phyloP scores from a whole-genome alignment of 1,140 invertebrate genomes.

The Mamestra configurata region DNA sequence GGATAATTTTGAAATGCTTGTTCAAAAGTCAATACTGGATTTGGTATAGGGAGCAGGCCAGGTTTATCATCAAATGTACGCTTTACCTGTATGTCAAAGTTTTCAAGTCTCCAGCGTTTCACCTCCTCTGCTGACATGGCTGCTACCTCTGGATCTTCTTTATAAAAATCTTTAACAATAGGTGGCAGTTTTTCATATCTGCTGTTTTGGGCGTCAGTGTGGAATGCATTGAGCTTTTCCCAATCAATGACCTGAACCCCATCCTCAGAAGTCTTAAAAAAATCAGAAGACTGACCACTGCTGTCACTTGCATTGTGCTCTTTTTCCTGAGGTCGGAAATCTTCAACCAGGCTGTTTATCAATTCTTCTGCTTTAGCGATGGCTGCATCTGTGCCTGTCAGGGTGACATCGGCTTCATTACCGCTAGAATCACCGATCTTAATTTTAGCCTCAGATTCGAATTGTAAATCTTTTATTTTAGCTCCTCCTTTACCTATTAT shows the following conservation, averaged over 20 bases:
- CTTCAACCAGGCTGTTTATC: slow-evolving; percentile 87
- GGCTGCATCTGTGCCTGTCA: slow-evolving; percentile 88
- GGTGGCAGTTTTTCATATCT: slow-evolving; percentile 90
- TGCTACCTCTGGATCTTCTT: slow-evolving; percentile 92
- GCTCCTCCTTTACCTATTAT: slow-evolving; percentile 91
- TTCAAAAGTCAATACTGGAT: slow-evolving; percentile 94
- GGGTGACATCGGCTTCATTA: slow-evolving; percentile 82
- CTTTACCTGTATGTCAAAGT: slow-evolving; percentile 93
- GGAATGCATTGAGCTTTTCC: slow-evolving; percentile 75
- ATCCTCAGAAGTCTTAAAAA: slow-evolving; percentile 69
- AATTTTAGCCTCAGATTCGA: slow-evolving; percentile 77
- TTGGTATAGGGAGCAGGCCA: slow-evolving; percentile 90
- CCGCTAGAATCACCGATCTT: slow-evolving; percentile 78
- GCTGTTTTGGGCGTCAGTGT: slow-evolving; percentile 88
- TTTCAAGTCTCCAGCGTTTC: slow-evolving; percentile 88
- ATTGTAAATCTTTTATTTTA: slow-evolving; percentile 92
- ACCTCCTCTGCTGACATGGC: slow-evolving; percentile 90
- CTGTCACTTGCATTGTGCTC: slow-evolving; percentile 48
- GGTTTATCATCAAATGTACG: slow-evolving; percentile 86
- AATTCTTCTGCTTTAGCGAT: slow-evolving; percentile 87
- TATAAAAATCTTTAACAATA: slow-evolving; percentile 95
- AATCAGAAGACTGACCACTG: slow-evolving; percentile 76
- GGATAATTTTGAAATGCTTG: slow-evolving; percentile 95
- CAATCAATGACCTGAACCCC: slow-evolving; percentile 79
- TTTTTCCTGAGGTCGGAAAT: slow-evolving; percentile 65